Evolutionary conservation across 2,797 vertebrate species (phyloP).

Genomic region (Melanotaenia boesemani): DNA sequence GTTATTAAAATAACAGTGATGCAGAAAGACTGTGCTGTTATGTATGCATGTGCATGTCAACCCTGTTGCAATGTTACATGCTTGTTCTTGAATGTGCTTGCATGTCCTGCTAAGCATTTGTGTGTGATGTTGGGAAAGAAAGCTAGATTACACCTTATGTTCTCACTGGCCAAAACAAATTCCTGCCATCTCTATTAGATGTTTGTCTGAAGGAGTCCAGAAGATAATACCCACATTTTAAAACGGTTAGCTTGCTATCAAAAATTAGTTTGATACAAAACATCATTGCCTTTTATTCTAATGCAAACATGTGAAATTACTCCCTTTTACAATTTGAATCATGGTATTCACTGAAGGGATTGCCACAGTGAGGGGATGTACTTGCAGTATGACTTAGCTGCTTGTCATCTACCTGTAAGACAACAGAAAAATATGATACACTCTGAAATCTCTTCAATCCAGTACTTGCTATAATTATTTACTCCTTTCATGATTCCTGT

Average conservation of each 20-base stretch:
- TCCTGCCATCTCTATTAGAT: conserved; percentile 79
- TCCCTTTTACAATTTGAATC: conserved; percentile 43
- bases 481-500: conserved; percentile 66
- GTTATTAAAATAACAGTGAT: conserved; percentile 57
- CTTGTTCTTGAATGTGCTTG: conserved; percentile 82
- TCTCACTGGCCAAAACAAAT: conserved; percentile 78
- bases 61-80: conserved; percentile 80
- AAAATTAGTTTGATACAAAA: conserved; percentile 31
- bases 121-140: conserved; percentile 83
- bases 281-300: conserved; percentile 20
- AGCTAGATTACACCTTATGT: conserved; percentile 97
- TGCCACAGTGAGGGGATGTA: conserved; percentile 44
- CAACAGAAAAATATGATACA: conserved; percentile 44
- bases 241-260: conserved; percentile 20
- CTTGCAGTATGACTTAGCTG: conserved; percentile 58
- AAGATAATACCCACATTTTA: conserved; percentile 38
- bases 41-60: conserved; percentile 74
- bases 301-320: conserved; percentile 32
- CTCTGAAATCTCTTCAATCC: conserved; percentile 63
- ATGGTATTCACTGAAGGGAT: conserved; percentile 48
- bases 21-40: conserved; percentile 83
- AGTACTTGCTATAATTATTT: conserved; percentile 67
- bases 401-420: conserved; percentile 64
- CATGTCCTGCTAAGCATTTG: conserved; percentile 82
- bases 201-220: conserved; percentile 74